Conservation (phyloP, 2,888 invertebrate species). For the Koerneria pararmatus region DNA sequence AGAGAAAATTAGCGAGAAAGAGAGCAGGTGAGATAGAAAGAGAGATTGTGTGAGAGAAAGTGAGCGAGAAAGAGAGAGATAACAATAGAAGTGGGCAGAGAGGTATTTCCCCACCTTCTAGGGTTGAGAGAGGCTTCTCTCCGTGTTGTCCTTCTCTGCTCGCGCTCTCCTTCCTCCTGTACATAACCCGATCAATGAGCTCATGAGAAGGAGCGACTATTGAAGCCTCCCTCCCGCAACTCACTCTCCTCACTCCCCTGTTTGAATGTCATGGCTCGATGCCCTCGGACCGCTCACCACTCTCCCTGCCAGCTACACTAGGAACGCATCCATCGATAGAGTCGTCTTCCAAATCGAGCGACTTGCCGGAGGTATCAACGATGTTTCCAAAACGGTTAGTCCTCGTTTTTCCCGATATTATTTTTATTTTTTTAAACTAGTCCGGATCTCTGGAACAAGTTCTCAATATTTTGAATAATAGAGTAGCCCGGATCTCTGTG, state of each 20-base stretch:
- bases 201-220: neutral
- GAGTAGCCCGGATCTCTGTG: no score
- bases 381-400: slow-evolving; percentile 11
- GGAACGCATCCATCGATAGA: slow-evolving; percentile 42
- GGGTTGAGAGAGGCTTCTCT: neutral
- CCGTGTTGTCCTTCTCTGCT: neutral
- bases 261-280: slow-evolving; percentile 10
- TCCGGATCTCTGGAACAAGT: neutral
- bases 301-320: no score
- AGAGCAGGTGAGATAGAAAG: slow-evolving; percentile 6
- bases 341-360: slow-evolving; percentile 37
- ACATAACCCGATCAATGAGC: neutral
- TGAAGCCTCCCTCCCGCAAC: neutral
- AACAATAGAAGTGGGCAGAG: neutral
- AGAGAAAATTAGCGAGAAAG: neutral
- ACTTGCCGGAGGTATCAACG: slow-evolving; percentile 24
- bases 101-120: neutral
- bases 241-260: slow-evolving; percentile 3
- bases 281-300: no score
- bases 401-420: neutral
- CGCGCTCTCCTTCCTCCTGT: slow-evolving; percentile 1
- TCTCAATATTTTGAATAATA: neutral
- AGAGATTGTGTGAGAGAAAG: slow-evolving; percentile 12
- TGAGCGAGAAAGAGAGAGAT: neutral
- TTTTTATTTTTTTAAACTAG: neutral